These are phyloP conservation scores for Panagrolaimus sp. DNA, from an alignment of 1,140 invertebrate genomes.

Conservation along the genomic window DNA sequence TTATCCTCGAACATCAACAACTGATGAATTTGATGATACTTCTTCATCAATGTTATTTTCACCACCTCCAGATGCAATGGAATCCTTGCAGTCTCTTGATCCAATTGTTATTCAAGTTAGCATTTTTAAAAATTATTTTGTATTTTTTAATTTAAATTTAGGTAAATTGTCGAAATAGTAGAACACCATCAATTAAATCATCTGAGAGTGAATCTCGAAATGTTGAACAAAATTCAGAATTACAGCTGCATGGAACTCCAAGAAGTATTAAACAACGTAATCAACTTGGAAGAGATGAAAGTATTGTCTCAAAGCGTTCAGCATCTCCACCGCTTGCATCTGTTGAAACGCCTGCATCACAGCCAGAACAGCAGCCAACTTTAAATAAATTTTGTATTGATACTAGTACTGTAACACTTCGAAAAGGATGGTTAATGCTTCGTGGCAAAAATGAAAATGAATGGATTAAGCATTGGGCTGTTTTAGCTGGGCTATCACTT, in stretches of 20 bases:
- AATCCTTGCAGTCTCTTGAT: not conserved
- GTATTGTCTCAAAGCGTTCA: not conserved
- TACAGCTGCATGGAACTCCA: not conserved
- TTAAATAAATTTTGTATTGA: slow-evolving; percentile 45
- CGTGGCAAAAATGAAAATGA: slow-evolving; percentile 61
- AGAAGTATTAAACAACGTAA: slow-evolving; percentile 9
- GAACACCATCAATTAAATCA: too few species aligned
- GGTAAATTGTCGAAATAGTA: not conserved
- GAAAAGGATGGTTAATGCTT: slow-evolving; percentile 55
- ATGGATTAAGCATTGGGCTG: slow-evolving; percentile 90
- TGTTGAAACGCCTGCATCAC: not conserved
- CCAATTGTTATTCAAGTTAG: not conserved
- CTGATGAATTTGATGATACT: not conserved
- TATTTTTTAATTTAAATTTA: not conserved
- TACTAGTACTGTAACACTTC: slow-evolving; percentile 44
- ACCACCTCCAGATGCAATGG: not conserved
- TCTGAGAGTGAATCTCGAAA: not conserved
- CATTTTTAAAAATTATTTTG: not conserved
- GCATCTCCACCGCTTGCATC: too few species aligned
- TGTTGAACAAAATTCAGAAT: not conserved
- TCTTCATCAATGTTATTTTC: not conserved
- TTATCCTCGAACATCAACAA: not conserved
- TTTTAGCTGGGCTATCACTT: slow-evolving; percentile 76
- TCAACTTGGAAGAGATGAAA: not conserved
- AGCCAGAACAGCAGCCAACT: not conserved